Evolutionary conservation across 2,113 vertebrate species (phyloP).

Genomic region (Sphyrna mokarran): DNA sequence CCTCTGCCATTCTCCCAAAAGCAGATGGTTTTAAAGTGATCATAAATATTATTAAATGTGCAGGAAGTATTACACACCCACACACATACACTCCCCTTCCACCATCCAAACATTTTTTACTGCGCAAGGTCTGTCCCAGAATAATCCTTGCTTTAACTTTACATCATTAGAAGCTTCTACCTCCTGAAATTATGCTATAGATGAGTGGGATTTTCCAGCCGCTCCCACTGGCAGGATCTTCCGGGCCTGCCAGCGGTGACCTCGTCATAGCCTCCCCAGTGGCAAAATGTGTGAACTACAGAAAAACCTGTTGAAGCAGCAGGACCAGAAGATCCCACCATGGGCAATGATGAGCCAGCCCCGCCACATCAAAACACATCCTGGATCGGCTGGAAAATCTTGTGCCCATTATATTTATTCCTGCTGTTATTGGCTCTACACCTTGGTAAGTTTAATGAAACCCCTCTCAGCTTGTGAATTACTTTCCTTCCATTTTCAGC

Average conservation of each 20-base stretch:
- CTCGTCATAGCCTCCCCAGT: too few species aligned
- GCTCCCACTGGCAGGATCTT: too few species aligned
- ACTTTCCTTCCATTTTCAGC: background rate
- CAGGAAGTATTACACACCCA: background rate
- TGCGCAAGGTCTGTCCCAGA: background rate
- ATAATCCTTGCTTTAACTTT: background rate
- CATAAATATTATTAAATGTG: conserved; percentile 21
- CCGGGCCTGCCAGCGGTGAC: too few species aligned
- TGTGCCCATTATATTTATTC: background rate
- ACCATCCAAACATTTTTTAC: background rate
- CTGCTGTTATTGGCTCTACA: background rate
- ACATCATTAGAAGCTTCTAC: background rate
- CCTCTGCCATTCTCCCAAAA: background rate
- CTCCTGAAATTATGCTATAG: background rate
- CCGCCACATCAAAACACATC: too few species aligned
- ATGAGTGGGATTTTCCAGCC: too few species aligned
- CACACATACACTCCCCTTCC: background rate
- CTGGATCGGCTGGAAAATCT: too few species aligned
- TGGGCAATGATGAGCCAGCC: too few species aligned
- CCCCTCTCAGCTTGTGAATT: background rate
- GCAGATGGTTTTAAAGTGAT: background rate
- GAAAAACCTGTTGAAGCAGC: too few species aligned
- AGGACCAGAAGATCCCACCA: too few species aligned
- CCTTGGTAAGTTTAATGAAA: too few species aligned
- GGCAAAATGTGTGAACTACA: too few species aligned